phyloP scores from a whole-genome alignment of 2,113 vertebrate species.

The Chaetodon trifascialis region DNA sequence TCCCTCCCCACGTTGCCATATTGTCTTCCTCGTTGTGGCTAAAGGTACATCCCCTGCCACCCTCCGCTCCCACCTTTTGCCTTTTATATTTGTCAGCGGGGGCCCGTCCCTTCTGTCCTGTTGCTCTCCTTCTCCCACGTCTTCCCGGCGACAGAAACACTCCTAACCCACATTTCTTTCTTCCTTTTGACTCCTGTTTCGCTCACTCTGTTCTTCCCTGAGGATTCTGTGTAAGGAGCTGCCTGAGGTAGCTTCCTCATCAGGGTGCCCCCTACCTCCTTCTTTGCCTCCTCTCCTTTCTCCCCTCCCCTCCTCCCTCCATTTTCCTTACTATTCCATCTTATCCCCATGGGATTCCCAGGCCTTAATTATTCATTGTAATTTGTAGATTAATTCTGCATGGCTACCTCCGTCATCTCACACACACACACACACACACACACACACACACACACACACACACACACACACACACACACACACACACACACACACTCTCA shows the following conservation, averaged over 20 bases:
- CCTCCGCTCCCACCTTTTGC: background rate
- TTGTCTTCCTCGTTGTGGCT: constrained; percentile 5
- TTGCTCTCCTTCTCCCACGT: background rate
- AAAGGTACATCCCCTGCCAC: background rate
- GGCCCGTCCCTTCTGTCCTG: background rate
- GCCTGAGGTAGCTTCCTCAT: constrained; percentile 39
- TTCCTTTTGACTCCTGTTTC: constrained; percentile 37
- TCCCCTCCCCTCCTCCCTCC: background rate
- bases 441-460: constrained; percentile 19
- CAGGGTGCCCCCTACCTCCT: constrained; percentile 17
- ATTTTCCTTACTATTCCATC: constrained; percentile 45
- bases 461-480: constrained; percentile 20
- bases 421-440: constrained; percentile 20
- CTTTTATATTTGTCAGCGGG: constrained; percentile 6
- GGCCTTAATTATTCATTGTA: constrained; percentile 82
- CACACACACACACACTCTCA: constrained; percentile 12
- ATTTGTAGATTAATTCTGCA: constrained; percentile 82
- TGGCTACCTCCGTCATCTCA: constrained; percentile 47
- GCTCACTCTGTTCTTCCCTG: constrained; percentile 16
- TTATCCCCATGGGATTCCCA: constrained; percentile 66
- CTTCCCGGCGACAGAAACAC: constrained; percentile 16
- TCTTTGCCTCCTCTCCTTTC: background rate
- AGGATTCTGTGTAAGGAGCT: constrained; percentile 35
- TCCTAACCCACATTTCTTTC: constrained; percentile 17
- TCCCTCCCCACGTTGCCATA: background rate